Base-by-base conservation (phyloP, 2,888 invertebrate species). In the Polydesmus complanatus region DNA sequence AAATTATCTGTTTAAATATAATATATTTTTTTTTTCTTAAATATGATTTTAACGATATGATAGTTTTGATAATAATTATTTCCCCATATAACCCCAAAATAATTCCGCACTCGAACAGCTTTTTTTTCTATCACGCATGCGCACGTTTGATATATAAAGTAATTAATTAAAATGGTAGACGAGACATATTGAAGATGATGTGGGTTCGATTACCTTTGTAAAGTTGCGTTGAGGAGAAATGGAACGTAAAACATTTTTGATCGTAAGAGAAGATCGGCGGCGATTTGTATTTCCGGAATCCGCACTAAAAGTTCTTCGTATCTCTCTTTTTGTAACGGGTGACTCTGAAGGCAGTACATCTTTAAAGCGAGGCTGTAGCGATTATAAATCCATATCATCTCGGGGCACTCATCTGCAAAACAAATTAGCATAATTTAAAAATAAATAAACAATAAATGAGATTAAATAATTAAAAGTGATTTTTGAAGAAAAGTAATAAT, bases 201-300 rank as follows among this genome's bases (percentile, higher is more conserved):
- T n/a, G n/a, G n/a, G n/a, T n/a, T n/a, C n/a, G n/a, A n/a, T n/a
- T n/a, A n/a, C n/a, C n/a, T n/a, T n/a, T n/a, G n/a, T n/a, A 37
- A 37, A 8, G 37, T 56, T 3, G 91, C 91, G 80, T 94, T 95
- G 78, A 97, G 83, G 77, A 97, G 87, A 80, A 97, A 97, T 77
- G 97, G 97, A 80, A 97, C 96, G 82, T 97, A 97, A 80, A 97
- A 96, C 96, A 97, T 96, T 81, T 96, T 96, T 79, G 93, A 94
- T 79, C 94, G 92, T 69, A 96, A 83, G 70, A 97, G 82, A 70
- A 95, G 83, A 73, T 88, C 86, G 72, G 96, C 95, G 68, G 95
- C 95, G 68, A 90, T 88, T 81, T 94, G 93, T 72, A 97, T 91
- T 84, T 92, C 91, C 70, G 92, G 92, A 81, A 94, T 84, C 76